phyloP scores from a whole-genome alignment of 2,888 invertebrate genomes.

The Diadegma fenestrale region DNA sequence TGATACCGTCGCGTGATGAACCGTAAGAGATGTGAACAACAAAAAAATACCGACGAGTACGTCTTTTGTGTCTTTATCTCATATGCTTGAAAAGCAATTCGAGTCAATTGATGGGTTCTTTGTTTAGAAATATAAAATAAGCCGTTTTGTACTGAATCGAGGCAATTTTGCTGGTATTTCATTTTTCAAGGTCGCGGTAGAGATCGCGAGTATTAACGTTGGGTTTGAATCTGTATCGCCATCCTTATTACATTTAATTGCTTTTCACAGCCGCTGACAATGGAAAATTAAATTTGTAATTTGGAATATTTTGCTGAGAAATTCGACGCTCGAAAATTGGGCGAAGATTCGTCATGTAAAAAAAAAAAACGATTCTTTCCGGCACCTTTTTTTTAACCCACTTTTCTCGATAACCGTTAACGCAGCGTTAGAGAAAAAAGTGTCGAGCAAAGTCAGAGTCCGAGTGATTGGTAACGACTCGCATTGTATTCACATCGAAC shows the following conservation, averaged over 20 bases:
- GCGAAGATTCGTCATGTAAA: not conserved
- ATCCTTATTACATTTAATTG: not conserved
- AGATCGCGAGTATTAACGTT: not conserved
- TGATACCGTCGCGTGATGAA: slow-evolving; percentile 64
- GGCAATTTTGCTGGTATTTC: not conserved
- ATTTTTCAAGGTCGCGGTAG: not conserved
- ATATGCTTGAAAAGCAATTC: not conserved
- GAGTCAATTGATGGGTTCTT: slow-evolving; percentile 36
- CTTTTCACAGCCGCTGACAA: not conserved
- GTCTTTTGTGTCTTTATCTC: slow-evolving; percentile 15
- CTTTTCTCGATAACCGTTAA: slow-evolving; percentile 5
- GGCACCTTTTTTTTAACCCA: not conserved
- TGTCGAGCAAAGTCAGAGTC: not conserved
- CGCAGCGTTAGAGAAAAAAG: slow-evolving; percentile 1
- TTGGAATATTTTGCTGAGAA: not conserved
- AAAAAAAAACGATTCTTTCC: not conserved
- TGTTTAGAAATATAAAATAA: slow-evolving; percentile 13
- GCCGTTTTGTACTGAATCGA: slow-evolving; percentile 8
- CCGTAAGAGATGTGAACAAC: slow-evolving; percentile 26
- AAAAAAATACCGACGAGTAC: slow-evolving; percentile 49
- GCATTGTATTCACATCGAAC: slow-evolving; percentile 23
- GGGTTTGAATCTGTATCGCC: not conserved
- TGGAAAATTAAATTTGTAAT: not conserved
- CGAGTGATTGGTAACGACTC: slow-evolving; percentile 20
- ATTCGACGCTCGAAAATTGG: not conserved